Evolutionary conservation across 2,113 vertebrate species (phyloP).

Genomic region (Piprites chloris): DNA sequence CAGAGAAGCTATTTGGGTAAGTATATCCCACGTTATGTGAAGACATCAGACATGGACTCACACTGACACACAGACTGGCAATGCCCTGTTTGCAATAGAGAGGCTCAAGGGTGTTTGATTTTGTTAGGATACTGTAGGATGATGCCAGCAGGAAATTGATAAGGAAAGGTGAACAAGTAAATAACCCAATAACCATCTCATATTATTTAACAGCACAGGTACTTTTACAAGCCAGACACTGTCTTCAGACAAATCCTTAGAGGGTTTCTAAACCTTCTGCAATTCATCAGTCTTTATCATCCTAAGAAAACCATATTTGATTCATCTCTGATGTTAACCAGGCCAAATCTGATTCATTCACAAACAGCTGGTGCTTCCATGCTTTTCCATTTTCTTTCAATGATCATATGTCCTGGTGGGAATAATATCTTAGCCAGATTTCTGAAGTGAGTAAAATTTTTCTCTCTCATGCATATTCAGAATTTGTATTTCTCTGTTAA

Average conservation of each 20-base stretch:
- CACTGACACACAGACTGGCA: neutral
- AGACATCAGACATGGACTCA: neutral
- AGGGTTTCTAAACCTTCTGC: constrained; percentile 36
- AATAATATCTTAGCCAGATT: constrained; percentile 52
- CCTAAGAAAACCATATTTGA: constrained; percentile 42
- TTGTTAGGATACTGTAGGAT: neutral
- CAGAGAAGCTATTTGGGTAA: neutral
- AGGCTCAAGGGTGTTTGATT: neutral
- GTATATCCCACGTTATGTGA: accelerated
- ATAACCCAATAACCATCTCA: neutral
- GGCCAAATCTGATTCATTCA: constrained; percentile 55
- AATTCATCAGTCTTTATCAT: constrained; percentile 39
- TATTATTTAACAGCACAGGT: neutral
- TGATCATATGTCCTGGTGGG: constrained; percentile 42
- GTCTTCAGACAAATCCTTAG: constrained; percentile 1
- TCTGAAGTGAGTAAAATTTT: constrained; percentile 23
- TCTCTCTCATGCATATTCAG: constrained; percentile 32
- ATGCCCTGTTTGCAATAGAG: neutral
- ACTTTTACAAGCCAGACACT: neutral
- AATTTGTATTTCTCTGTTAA: neutral
- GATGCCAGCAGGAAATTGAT: neutral
- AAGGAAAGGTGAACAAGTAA: neutral
- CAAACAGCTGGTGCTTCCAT: constrained; percentile 49
- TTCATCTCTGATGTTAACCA: constrained; percentile 42
- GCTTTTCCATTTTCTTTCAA: constrained; percentile 59